A percentile compares a stretch with the other conserved stretches of the same genome.
Evolutionary conservation across 2,797 vertebrate species (phyloP).

Genomic region (Gadopsis marmoratus): DNA sequence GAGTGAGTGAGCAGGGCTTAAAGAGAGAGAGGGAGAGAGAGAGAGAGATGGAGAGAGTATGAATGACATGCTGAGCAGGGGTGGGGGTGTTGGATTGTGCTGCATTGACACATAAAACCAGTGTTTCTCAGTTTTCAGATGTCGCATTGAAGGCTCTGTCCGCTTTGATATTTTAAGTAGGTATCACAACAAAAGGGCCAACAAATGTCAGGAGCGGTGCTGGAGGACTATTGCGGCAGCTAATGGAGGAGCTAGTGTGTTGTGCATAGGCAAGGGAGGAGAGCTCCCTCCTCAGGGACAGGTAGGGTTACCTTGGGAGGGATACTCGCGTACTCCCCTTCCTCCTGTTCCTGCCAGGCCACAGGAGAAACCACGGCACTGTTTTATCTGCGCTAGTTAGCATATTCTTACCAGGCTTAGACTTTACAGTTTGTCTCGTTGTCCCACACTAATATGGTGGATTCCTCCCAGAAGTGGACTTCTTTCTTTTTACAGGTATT

Average conservation of each 20-base stretch:
- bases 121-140: conserved; percentile 93
- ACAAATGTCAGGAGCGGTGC: conserved; percentile 82
- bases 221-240: conserved; percentile 56
- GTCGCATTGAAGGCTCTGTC: conserved; percentile 89
- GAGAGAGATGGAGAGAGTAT: conserved; percentile 48
- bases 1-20: conserved; percentile 41
- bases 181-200: conserved; percentile 89
- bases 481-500: background rate
- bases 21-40: conserved; percentile 40
- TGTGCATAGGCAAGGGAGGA: conserved; percentile 51
- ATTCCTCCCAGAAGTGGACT: background rate
- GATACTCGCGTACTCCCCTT: conserved; percentile 67
- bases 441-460: background rate
- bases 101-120: conserved; percentile 91
- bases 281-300: conserved; percentile 83
- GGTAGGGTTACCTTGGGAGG: conserved; percentile 88
- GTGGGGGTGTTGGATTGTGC: conserved; percentile 72
- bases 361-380: conserved; percentile 17
- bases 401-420: background rate
- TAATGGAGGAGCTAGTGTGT: conserved; percentile 63
- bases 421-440: background rate
- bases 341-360: conserved; percentile 40
- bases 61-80: conserved; percentile 71
- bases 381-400: conserved; percentile 5
- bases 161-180: conserved; percentile 96